Evolutionary conservation across 2,113 vertebrate genomes (phyloP).

Genomic region (Thalassarche chlororhynchos): DNA sequence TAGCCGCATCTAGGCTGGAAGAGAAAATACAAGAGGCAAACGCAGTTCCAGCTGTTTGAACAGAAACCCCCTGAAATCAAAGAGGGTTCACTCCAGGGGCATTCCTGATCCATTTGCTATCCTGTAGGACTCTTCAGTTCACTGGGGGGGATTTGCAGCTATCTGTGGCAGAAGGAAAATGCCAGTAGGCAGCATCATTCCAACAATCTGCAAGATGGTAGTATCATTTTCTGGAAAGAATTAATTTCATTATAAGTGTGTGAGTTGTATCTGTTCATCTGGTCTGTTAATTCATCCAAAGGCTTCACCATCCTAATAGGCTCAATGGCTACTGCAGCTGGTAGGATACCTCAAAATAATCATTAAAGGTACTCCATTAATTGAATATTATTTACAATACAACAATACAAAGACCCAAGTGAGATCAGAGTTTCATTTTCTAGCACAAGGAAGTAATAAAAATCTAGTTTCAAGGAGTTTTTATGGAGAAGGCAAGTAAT

Average conservation of each 20-base stretch:
- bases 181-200: slow-evolving; percentile 6
- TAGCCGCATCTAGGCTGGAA: background rate
- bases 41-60: background rate
- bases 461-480: background rate
- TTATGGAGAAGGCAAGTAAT: background rate
- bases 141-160: background rate
- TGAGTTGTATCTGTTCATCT: slow-evolving; percentile 27
- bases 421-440: background rate
- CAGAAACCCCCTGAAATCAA: background rate
- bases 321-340: background rate
- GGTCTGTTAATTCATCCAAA: slow-evolving; percentile 45
- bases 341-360: background rate
- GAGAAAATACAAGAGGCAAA: background rate
- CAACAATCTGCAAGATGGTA: slow-evolving; percentile 46
- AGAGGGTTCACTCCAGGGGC: background rate
- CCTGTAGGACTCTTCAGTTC: background rate
- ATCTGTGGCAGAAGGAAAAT: slow-evolving; percentile 26
- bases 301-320: background rate
- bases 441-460: background rate
- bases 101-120: background rate
- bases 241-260: background rate
- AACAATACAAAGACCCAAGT: background rate
- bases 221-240: slow-evolving; percentile 27
- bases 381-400: background rate
- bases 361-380: background rate